phyloP scores from a whole-genome alignment of 1,140 invertebrate genomes.

The Listronotus bonariensis region DNA sequence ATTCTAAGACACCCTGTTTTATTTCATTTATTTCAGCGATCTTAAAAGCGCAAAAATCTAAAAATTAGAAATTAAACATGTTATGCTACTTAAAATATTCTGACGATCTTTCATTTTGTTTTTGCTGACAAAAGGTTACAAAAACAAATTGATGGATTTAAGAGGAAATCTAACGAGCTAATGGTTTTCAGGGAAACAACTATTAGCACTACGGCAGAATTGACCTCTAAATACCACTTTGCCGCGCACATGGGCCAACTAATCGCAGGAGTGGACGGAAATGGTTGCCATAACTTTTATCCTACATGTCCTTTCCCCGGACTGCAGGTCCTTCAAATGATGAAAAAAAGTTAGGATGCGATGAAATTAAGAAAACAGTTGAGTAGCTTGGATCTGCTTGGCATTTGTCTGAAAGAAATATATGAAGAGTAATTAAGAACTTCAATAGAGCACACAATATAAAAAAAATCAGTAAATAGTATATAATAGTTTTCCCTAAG shows the following conservation, averaged over 20 bases:
- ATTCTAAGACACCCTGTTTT: too few relatives aligned
- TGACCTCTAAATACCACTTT: conserved; percentile 77
- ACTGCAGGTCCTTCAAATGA: conserved; percentile 68
- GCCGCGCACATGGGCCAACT: conserved; percentile 83
- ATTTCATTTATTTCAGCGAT: too few relatives aligned
- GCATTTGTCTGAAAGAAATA: too few relatives aligned
- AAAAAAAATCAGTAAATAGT: background rate
- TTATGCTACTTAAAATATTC: too few relatives aligned
- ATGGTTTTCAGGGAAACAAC: conserved; percentile 50
- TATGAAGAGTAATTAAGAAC: too few relatives aligned
- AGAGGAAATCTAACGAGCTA: conserved; percentile 1
- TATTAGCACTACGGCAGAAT: conserved; percentile 51
- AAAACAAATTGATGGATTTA: background rate
- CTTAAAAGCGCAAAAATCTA: too few relatives aligned
- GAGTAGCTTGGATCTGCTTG: background rate
- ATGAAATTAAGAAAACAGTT: conserved; percentile 39
- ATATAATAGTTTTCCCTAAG: background rate
- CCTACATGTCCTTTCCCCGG: conserved; percentile 70
- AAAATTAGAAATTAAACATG: too few relatives aligned
- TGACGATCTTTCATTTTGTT: too few relatives aligned
- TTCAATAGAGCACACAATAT: background rate
- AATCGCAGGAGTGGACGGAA: conserved; percentile 70
- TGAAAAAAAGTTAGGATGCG: conserved; percentile 68
- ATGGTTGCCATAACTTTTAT: conserved; percentile 74
- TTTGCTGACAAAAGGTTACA: too few relatives aligned